A percentile compares a stretch with the other conserved stretches of the same genome.
Evolutionary conservation across 2,888 invertebrate genomes (phyloP).

Genomic region (Meliscaeva auricollis): DNA sequence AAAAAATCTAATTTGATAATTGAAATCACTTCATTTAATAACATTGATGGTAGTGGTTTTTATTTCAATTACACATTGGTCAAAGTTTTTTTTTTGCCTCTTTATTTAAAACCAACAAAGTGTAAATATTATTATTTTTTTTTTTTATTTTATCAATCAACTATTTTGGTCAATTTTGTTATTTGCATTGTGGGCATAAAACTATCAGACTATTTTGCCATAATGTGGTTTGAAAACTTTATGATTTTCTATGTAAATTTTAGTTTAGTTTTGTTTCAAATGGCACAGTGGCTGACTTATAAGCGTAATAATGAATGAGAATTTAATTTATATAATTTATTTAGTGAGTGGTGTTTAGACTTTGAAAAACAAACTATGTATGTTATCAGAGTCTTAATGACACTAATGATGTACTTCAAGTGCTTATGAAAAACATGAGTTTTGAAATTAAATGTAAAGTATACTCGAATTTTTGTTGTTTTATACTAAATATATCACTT

Average conservation of each 20-base stretch:
- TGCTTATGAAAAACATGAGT: no score
- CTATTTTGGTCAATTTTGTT: neutral
- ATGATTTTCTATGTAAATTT: neutral
- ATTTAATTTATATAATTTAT: no score
- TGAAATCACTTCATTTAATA: neutral
- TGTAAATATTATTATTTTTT: neutral
- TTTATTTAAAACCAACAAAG: neutral
- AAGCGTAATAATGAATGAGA: no score
- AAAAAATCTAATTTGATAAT: slow-evolving; percentile 1
- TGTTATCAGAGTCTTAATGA: no score
- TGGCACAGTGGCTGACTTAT: no score
- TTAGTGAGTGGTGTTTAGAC: no score
- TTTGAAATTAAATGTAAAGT: no score
- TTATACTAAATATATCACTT: no score
- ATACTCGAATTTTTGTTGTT: no score
- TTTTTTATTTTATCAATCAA: no score
- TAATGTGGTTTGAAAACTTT: neutral
- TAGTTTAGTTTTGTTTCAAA: neutral
- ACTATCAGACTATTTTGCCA: neutral
- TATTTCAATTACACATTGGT: slow-evolving; percentile 7
- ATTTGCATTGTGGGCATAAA: slow-evolving; percentile 3
- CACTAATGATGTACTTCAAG: no score
- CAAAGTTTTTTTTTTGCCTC: neutral
- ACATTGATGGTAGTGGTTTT: neutral
- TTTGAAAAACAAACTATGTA: no score